Evolutionary conservation across 2,888 invertebrate genomes (phyloP).

Genomic region (Tinea semifulvella): DNA sequence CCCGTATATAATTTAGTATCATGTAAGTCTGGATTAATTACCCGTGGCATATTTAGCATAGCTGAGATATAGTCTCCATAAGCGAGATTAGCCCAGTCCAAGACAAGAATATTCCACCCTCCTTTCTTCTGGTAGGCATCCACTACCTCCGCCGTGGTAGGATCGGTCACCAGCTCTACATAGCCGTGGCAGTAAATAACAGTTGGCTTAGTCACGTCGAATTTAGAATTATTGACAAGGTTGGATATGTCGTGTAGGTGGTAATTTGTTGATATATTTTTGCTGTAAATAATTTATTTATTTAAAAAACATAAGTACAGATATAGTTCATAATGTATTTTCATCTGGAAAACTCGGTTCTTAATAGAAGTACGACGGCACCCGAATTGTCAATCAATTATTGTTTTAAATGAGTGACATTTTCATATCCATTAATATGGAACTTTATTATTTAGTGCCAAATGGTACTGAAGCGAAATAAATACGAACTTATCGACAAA

Average conservation of each 20-base stretch:
- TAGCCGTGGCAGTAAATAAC: constrained; percentile 13
- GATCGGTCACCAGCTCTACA: constrained; percentile 35
- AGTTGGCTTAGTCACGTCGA: constrained; percentile 22
- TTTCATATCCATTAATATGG: too few species aligned
- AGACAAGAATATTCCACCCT: constrained; percentile 36
- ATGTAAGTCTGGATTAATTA: constrained; percentile 21
- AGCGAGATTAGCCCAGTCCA: constrained; percentile 13
- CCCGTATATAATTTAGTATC: not conserved
- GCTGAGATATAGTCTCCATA: constrained; percentile 20
- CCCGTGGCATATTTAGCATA: constrained; percentile 28
- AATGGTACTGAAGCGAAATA: too few species aligned
- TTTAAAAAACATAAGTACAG: too few species aligned
- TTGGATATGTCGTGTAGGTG: not conserved
- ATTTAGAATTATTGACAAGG: constrained; percentile 15
- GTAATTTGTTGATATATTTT: not conserved
- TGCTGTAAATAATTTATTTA: not conserved
- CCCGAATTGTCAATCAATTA: too few species aligned
- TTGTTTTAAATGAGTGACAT: too few species aligned
- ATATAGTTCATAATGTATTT: too few species aligned
- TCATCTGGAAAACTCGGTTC: too few species aligned
- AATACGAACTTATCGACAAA: too few species aligned
- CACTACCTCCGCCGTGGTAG: constrained; percentile 35
- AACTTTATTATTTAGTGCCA: too few species aligned
- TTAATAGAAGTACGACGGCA: too few species aligned
- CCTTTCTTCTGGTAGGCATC: constrained; percentile 37